Base-by-base conservation (phyloP, 2,888 invertebrate genomes). In the Ferdinandea cuprea region DNA sequence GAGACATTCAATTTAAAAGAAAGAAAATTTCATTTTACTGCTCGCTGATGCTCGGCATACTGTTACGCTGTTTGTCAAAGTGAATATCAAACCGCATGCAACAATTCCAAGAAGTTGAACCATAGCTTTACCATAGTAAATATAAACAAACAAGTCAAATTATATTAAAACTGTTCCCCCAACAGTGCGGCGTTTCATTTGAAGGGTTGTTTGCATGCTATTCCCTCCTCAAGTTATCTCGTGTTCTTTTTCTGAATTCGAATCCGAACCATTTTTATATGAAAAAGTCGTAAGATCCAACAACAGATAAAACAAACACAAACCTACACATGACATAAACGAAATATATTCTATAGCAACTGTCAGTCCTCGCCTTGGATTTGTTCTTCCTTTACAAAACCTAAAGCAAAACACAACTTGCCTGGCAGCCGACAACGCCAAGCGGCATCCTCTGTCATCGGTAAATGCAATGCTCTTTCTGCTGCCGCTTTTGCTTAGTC, bases 11-110 rank as follows among this genome's bases (percentile, higher is more conserved):
- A 37, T 6, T 40, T 40, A 13, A 37, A 37, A 4, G n/a, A 0
- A 40, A 40, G 13, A 37, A n/a, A n/a, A 37, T 6, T 13, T 15
- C 40, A 13, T 40, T 37, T 37, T 13, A 37, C 13, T 37, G 13
- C 37, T 40, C 40, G 7, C 40, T 40, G 37, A 2, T 40, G 15
- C 13, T 37, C 11, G 35, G 35, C 3, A 11, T 6, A 4, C 6
- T 5, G 37, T 15, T 28, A 15, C 13, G 61, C 32, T 21, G 19
- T 21, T 28, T 61, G 46, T 46, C 61, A 66, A 66, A 66, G 30
- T 30, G 42, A 66, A 66, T 54, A 13, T 66, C 52, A 30, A 54
- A 54, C 66, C 32, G 15, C 52, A 42, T 54, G 52, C 42, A 66
- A 42, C 52, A 52, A 52, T 66, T 40, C 17, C 7, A 25, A 50